phyloP scores from a whole-genome alignment of 2,888 invertebrate genomes.

The Dryomyza anilis region DNA sequence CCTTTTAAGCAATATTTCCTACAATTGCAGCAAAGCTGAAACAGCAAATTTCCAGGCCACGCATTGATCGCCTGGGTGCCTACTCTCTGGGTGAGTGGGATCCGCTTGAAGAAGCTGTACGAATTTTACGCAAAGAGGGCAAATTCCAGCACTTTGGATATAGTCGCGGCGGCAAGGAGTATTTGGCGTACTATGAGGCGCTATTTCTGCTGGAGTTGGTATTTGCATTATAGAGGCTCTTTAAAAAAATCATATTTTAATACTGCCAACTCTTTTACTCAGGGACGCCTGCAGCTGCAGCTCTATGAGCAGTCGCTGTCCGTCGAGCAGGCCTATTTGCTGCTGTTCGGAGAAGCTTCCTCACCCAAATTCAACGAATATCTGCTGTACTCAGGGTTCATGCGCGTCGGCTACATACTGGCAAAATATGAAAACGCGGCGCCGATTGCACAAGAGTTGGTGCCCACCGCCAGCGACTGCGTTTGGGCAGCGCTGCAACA shows the following conservation, averaged over 20 bases:
- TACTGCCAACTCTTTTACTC: background rate
- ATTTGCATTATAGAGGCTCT: slow-evolving; percentile 9
- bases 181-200: slow-evolving; percentile 53
- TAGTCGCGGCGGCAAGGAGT: slow-evolving; percentile 45
- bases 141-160: slow-evolving; percentile 56
- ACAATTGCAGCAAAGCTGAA: slow-evolving; percentile 46
- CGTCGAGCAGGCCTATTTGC: slow-evolving; percentile 54
- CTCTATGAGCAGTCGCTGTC: slow-evolving; percentile 48
- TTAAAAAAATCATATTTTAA: no score
- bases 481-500: slow-evolving; percentile 51
- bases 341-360: slow-evolving; percentile 49
- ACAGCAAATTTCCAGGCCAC: slow-evolving; percentile 45
- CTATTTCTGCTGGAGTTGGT: slow-evolving; percentile 57
- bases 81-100: slow-evolving; percentile 53
- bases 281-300: slow-evolving; percentile 56
- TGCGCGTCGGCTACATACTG: slow-evolving; percentile 56
- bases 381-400: slow-evolving; percentile 53
- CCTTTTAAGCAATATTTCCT: background rate
- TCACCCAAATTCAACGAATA: slow-evolving; percentile 49
- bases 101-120: slow-evolving; percentile 43
- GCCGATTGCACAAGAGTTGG: slow-evolving; percentile 10
- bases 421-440: slow-evolving; percentile 43
- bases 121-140: slow-evolving; percentile 53
- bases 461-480: slow-evolving; percentile 39
- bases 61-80: slow-evolving; percentile 50